phyloP scores from a whole-genome alignment of 2,797 vertebrate genomes.

The Argyrosomus regius region DNA sequence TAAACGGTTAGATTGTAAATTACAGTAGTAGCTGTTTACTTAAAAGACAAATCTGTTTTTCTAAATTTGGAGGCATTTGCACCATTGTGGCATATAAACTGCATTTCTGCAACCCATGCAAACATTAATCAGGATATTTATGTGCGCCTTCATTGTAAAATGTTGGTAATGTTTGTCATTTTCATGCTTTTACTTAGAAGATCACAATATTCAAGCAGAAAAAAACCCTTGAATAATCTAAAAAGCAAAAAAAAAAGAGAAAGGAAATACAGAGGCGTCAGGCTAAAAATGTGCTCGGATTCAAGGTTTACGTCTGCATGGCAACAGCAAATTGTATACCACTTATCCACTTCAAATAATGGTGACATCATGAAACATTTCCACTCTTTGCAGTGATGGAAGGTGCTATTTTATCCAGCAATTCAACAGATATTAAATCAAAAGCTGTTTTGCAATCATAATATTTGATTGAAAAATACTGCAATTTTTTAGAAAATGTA shows the following conservation, averaged over 20 bases:
- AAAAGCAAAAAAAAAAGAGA: neutral
- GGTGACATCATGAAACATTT: slow-evolving; percentile 18
- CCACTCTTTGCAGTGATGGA: neutral
- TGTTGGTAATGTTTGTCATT: slow-evolving; percentile 44
- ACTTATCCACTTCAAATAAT: neutral
- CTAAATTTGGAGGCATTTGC: slow-evolving; percentile 34
- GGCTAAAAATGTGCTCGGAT: slow-evolving; percentile 17
- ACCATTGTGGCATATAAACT: slow-evolving; percentile 32
- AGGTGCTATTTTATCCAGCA: neutral
- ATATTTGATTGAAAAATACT: slow-evolving; percentile 4
- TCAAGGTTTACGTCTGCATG: neutral
- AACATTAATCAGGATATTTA: slow-evolving; percentile 49
- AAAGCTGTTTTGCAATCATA: slow-evolving; percentile 10
- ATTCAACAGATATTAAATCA: slow-evolving; percentile 5
- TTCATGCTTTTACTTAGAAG: slow-evolving; percentile 41
- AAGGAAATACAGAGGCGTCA: slow-evolving; percentile 6
- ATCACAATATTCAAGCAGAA: slow-evolving; percentile 26
- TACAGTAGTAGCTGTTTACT: neutral
- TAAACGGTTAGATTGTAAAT: slow-evolving; percentile 3
- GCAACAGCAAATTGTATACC: neutral
- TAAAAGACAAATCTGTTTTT: slow-evolving; percentile 2
- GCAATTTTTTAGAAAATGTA: slow-evolving; percentile 8
- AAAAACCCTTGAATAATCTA: slow-evolving; percentile 20
- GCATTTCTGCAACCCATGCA: slow-evolving; percentile 36
- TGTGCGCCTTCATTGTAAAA: slow-evolving; percentile 35